Percentiles rank a stretch among this genome's conserved stretches.
These are phyloP conservation scores for Brachionus asplanchnoidis DNA, from an alignment of 1,140 invertebrate species.

Conservation along the genomic window DNA sequence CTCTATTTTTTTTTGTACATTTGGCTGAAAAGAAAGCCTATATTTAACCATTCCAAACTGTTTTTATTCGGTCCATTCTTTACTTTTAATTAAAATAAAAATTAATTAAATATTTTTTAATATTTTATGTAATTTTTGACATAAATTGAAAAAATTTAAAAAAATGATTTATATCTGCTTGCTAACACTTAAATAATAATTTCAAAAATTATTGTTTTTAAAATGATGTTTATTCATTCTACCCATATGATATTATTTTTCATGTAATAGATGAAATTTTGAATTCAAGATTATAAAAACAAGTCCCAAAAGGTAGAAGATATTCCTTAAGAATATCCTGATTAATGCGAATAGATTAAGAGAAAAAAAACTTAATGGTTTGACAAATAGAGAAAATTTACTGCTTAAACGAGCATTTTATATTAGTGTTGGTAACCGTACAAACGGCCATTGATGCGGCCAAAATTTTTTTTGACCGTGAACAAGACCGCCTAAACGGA, in stretches of 20 bases:
- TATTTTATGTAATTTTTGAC: not conserved
- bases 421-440: too few relatives aligned
- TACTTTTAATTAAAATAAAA: not conserved
- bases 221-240: not conserved
- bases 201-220: not conserved
- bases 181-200: not conserved
- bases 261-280: not conserved
- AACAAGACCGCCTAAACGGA: too few relatives aligned
- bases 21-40: not conserved
- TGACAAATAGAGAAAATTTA: too few relatives aligned
- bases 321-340: too few relatives aligned
- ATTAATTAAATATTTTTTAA: not conserved
- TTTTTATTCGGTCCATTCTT: not conserved
- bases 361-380: too few relatives aligned
- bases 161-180: not conserved
- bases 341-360: too few relatives aligned
- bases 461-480: too few relatives aligned
- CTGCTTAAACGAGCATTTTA: too few relatives aligned
- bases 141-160: not conserved
- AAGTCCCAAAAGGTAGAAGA: not conserved
- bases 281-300: not conserved
- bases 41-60: not conserved
- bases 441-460: too few relatives aligned
- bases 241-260: not conserved
- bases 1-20: not conserved